Conservation (phyloP, 1,140 invertebrate genomes). For the Platyscapa corneri region DNA sequence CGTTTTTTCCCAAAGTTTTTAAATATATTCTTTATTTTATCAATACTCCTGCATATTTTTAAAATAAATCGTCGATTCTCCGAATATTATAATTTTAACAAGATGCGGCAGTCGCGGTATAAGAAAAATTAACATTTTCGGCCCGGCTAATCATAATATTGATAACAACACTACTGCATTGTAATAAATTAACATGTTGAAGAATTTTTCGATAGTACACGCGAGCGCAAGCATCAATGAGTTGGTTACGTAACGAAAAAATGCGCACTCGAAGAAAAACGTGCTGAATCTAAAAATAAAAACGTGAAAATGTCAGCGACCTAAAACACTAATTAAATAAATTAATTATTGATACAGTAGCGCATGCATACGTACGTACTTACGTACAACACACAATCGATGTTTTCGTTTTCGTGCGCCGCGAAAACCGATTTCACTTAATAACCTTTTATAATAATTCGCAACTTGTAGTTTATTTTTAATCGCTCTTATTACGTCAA, state of each 20-base stretch:
- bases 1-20: no score
- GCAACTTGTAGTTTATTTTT: not conserved
- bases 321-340: not conserved
- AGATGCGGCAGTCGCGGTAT: no score
- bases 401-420: not conserved
- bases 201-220: constrained; percentile 14
- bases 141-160: not conserved
- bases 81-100: no score
- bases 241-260: constrained; percentile 1
- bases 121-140: not conserved
- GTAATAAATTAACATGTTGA: not conserved
- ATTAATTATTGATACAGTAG: not conserved
- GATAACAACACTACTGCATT: not conserved
- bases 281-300: constrained; percentile 32
- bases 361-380: not conserved
- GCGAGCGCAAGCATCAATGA: not conserved
- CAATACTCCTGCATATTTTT: no score
- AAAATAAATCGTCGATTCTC: no score
- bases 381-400: not conserved
- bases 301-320: not conserved
- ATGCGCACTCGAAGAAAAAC: not conserved
- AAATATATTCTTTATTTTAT: no score
- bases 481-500: no score
- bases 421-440: not conserved
- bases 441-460: not conserved